phyloP scores from a whole-genome alignment of 35 echinoderm and acorn worm species.

The Lytechinus variegatus region DNA sequence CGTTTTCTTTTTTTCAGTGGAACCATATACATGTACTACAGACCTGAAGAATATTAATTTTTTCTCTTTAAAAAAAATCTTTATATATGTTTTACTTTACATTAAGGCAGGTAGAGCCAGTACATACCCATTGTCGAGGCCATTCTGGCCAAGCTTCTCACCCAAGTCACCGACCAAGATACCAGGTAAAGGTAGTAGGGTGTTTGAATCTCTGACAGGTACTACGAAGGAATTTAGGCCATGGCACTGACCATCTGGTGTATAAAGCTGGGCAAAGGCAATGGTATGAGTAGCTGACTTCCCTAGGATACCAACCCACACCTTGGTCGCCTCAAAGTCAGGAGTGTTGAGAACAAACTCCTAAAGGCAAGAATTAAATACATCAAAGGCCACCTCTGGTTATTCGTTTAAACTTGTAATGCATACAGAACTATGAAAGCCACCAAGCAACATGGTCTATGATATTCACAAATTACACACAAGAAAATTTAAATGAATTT shows the following conservation, averaged over 20 bases:
- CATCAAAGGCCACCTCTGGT: too few relatives aligned
- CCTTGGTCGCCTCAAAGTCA: slow-evolving; percentile 95
- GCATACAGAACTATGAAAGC: too few relatives aligned
- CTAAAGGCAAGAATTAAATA: slow-evolving; percentile 44
- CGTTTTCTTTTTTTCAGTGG: too few relatives aligned
- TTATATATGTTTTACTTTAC: too few relatives aligned
- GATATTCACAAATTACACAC: too few relatives aligned
- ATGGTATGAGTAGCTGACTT: slow-evolving; percentile 91
- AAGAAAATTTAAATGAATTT: too few relatives aligned
- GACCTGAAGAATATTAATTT: too few relatives aligned
- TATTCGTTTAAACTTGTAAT: too few relatives aligned
- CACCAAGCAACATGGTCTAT: too few relatives aligned
- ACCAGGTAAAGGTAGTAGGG: slow-evolving; percentile 72
- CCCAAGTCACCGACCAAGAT: slow-evolving; percentile 93
- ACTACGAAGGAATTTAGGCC: slow-evolving; percentile 90
- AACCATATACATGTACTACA: too few relatives aligned
- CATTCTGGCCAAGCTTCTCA: slow-evolving; percentile 92
- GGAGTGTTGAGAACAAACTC: slow-evolving; percentile 92
- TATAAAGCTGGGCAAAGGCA: slow-evolving; percentile 94
- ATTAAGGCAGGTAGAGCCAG: too few relatives aligned
- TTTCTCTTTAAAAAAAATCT: too few relatives aligned
- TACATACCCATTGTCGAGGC: slow-evolving; percentile 94
- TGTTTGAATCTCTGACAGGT: slow-evolving; percentile 76
- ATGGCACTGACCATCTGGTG: slow-evolving; percentile 87
- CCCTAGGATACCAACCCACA: slow-evolving; percentile 91